Evolutionary conservation across 2,888 invertebrate genomes (phyloP).

Genomic region (Lasioglossum morio): DNA sequence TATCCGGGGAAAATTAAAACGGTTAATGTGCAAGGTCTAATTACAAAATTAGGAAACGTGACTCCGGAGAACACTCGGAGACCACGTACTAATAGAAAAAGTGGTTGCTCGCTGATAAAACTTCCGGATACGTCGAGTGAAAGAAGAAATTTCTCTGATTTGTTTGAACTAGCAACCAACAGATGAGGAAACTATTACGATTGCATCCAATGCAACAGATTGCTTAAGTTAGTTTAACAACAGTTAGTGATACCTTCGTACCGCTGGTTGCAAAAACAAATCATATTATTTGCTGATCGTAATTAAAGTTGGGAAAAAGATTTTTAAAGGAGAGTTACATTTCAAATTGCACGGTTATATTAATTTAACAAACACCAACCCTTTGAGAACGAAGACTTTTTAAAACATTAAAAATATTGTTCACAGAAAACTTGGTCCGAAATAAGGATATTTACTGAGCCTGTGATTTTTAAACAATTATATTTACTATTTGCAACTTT

Average conservation of each 20-base stretch:
- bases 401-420: no score
- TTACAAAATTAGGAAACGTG: constrained; percentile 4
- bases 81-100: not conserved
- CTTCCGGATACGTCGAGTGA: not conserved
- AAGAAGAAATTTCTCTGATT: not conserved
- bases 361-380: not conserved
- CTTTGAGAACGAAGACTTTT: no score
- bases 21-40: not conserved
- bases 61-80: not conserved
- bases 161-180: not conserved
- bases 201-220: not conserved
- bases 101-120: not conserved
- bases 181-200: not conserved
- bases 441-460: no score
- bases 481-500: no score
- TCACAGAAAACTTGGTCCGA: no score
- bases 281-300: not conserved
- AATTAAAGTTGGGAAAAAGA: not conserved
- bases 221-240: not conserved
- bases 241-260: not conserved
- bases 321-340: not conserved
- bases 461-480: no score
- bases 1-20: constrained; percentile 42
- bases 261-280: not conserved
- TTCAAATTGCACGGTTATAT: not conserved